Evolutionary conservation across 2,797 vertebrate species (phyloP).

Genomic region (Bradypodion pumilum): DNA sequence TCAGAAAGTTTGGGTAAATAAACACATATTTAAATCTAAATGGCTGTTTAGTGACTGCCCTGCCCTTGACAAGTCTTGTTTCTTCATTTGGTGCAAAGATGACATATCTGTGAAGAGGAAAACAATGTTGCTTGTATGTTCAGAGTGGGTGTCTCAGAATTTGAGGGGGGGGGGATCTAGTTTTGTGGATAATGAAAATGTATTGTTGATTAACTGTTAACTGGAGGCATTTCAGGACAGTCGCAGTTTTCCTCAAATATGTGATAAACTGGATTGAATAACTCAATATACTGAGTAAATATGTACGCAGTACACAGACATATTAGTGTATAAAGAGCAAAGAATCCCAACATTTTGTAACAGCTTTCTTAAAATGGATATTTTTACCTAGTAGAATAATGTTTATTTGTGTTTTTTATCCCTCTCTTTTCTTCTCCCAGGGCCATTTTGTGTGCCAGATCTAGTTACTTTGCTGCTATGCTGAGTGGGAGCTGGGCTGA

Average conservation of each 20-base stretch:
- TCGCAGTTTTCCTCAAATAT: conserved; percentile 10
- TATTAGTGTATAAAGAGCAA: conserved; percentile 49
- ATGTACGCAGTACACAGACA: conserved; percentile 22
- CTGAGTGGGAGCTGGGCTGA: conserved; percentile 94
- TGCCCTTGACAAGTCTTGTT: conserved; percentile 11
- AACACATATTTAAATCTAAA: background rate
- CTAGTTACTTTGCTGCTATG: conserved; percentile 95
- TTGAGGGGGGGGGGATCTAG: background rate
- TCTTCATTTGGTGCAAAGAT: conserved; percentile 10
- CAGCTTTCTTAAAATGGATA: conserved; percentile 54
- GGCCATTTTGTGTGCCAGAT: conserved; percentile 92
- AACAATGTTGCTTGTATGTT: background rate
- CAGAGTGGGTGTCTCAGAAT: background rate
- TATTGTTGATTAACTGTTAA: conserved; percentile 36
- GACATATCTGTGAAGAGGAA: conserved; percentile 8
- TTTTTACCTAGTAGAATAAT: conserved; percentile 58
- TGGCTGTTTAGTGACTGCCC: conserved; percentile 24
- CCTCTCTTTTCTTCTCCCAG: conserved; percentile 66
- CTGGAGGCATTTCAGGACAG: conserved; percentile 31
- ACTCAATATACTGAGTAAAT: conserved; percentile 21
- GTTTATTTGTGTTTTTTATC: conserved; percentile 48
- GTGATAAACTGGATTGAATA: conserved; percentile 42
- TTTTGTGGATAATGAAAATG: conserved; percentile 30
- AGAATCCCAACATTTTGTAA: conserved; percentile 57
- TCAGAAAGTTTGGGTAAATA: background rate